Percentiles rank a stretch among this genome's conserved stretches.
phyloP scores from a whole-genome alignment of 2,113 vertebrate species.

The Oryctolagus cuniculus region mOryCun1.1 NC_091438.1:151200001-151200500 shows the following conservation, averaged over 20 bases:
- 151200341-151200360: not conserved
- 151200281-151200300: not conserved
- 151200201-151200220: not conserved
- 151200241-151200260: not conserved
- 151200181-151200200: not conserved
- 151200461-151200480: not conserved
- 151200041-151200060: not conserved
- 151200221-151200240: not conserved
- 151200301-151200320: not conserved
- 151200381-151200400: not conserved
- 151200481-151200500: not conserved
- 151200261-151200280: not conserved
- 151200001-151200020: not conserved
- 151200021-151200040: not conserved
- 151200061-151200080: not conserved
- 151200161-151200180: not conserved
- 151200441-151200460: not conserved
- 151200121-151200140: not conserved
- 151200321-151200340: not conserved
- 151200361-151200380: accelerated
- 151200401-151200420: not conserved
- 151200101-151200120: not conserved
- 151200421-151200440: accelerated
- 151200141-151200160: not conserved
- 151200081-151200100: accelerated